These are phyloP conservation scores for Stictocephala bisonia DNA, from an alignment of 2,888 invertebrate species.

Conservation along the genomic window DNA sequence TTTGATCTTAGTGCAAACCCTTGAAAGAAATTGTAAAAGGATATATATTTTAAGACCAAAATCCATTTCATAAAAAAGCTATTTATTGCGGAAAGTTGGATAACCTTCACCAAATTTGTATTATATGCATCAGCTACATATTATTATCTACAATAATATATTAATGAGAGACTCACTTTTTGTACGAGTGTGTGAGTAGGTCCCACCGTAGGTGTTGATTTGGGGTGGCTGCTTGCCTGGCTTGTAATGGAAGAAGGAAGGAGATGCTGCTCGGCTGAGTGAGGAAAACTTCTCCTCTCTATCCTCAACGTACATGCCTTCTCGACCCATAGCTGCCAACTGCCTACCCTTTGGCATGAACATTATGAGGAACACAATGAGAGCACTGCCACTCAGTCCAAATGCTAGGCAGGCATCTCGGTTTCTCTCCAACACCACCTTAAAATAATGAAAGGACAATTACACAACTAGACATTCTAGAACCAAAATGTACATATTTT, in stretches of 20 bases:
- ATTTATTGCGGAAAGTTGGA: too few species aligned
- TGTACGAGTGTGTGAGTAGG: slow-evolving; percentile 37
- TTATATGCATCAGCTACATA: too few species aligned
- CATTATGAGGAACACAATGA: slow-evolving; percentile 91
- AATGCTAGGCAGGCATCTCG: slow-evolving; percentile 91
- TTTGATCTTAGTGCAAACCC: too few species aligned
- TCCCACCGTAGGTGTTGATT: slow-evolving; percentile 63
- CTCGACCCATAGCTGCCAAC: slow-evolving; percentile 91
- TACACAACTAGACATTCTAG: too few species aligned
- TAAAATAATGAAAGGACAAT: neutral
- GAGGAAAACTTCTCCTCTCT: slow-evolving; percentile 87
- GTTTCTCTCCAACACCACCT: slow-evolving; percentile 77
- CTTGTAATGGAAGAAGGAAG: slow-evolving; percentile 93
- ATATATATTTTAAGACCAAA: too few species aligned
- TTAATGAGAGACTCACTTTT: slow-evolving; percentile 47
- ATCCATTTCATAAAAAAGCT: too few species aligned
- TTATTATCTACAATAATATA: too few species aligned
- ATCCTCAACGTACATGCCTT: slow-evolving; percentile 80
- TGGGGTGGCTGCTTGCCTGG: slow-evolving; percentile 79
- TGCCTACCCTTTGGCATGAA: slow-evolving; percentile 90
- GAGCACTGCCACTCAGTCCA: slow-evolving; percentile 86
- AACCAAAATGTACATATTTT: too few species aligned
- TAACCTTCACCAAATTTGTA: too few species aligned
- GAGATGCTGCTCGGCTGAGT: slow-evolving; percentile 70
- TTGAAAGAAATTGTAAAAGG: too few species aligned